A percentile compares a stretch with the other conserved stretches of the same genome.
These are phyloP conservation scores for Microcebus ravelobensis DNA, from an alignment of 2,113 vertebrate species.

Conservation along the genomic window DNA sequence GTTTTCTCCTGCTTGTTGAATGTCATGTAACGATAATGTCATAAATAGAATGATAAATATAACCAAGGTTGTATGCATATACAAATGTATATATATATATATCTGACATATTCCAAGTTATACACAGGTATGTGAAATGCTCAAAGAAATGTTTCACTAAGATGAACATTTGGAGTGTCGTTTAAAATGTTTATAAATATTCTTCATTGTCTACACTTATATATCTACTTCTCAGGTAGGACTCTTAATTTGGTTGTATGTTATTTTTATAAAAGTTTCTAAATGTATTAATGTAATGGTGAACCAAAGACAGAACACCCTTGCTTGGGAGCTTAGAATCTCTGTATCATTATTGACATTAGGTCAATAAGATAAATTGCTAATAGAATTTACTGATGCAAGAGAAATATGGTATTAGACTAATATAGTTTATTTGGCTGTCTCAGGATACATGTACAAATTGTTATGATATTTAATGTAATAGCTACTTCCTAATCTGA, in stretches of 20 bases:
- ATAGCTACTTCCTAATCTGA: background rate
- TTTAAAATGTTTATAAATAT: slow-evolving; percentile 28
- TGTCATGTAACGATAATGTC: background rate
- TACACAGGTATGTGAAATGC: no score
- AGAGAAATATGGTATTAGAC: background rate
- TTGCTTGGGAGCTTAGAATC: background rate
- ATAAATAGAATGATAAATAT: background rate
- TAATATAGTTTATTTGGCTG: background rate
- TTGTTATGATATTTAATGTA: background rate
- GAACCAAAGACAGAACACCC: background rate
- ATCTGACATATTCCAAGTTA: background rate
- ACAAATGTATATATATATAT: background rate
- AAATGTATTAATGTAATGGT: background rate
- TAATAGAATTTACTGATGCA: slow-evolving; percentile 29
- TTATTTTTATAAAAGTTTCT: background rate
- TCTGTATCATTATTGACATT: background rate
- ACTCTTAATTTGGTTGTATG: background rate
- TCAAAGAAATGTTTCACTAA: background rate
- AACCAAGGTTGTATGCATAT: background rate
- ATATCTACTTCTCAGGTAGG: background rate
- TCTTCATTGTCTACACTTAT: background rate
- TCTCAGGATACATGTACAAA: background rate
- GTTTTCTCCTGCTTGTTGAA: background rate
- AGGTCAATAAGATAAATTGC: background rate
- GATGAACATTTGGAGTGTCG: background rate